These are phyloP conservation scores for Andrena cerasifolii DNA, from an alignment of 1,140 invertebrate genomes.

Conservation along the genomic window DNA sequence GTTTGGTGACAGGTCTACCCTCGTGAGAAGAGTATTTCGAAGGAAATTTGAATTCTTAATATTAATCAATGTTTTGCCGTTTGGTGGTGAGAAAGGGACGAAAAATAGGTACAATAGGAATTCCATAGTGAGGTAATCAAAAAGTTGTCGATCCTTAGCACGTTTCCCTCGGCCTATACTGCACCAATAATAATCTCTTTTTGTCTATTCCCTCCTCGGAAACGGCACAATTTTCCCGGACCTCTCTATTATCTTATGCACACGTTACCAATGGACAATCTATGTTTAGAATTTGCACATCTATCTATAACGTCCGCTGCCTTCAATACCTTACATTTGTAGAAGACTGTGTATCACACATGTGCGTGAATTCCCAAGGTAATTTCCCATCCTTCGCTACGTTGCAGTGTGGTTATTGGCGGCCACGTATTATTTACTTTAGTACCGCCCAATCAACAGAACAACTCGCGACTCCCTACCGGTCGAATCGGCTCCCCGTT, in stretches of 20 bases:
- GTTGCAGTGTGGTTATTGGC: slow-evolving; percentile 45
- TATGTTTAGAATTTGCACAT: slow-evolving; percentile 50
- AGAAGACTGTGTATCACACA: slow-evolving; percentile 45
- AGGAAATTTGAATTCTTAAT: no score
- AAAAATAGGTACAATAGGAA: no score
- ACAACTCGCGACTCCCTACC: no score
- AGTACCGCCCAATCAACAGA: neutral
- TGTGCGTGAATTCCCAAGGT: slow-evolving; percentile 52
- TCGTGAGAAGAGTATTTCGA: no score
- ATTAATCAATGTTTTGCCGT: no score
- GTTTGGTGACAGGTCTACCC: no score
- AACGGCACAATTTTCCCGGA: slow-evolving; percentile 57
- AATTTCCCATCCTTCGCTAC: slow-evolving; percentile 37
- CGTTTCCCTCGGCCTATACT: neutral
- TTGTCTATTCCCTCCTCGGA: neutral
- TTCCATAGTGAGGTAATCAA: neutral
- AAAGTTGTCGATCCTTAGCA: slow-evolving; percentile 9
- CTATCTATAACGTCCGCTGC: slow-evolving; percentile 56
- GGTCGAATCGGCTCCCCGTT: neutral
- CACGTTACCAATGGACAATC: slow-evolving; percentile 39
- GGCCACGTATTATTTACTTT: slow-evolving; percentile 48
- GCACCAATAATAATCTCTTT: slow-evolving; percentile 2
- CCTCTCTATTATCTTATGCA: slow-evolving; percentile 60
- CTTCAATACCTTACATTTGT: slow-evolving; percentile 28
- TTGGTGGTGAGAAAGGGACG: no score